Conservation (phyloP, 2,113 vertebrate species). For the Rallus limicola region DNA sequence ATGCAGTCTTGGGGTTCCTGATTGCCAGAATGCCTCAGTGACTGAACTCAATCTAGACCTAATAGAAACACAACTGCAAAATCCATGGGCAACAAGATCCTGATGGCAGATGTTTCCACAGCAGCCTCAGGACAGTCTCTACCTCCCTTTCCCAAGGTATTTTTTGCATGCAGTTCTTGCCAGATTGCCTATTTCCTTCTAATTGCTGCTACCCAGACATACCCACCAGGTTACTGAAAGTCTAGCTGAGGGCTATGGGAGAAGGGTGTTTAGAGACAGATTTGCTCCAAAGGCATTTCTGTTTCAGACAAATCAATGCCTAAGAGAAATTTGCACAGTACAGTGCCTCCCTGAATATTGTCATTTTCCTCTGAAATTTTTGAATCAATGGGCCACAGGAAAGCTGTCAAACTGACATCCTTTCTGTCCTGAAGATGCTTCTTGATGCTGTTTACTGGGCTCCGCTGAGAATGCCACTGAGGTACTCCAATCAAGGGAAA, state of each 20-base stretch:
- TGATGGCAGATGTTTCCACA: accelerated
- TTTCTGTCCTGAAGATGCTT: background rate
- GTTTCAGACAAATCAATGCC: background rate
- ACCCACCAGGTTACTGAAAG: background rate
- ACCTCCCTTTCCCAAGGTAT: background rate
- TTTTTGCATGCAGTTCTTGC: background rate
- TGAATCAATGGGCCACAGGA: background rate
- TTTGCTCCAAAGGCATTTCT: background rate
- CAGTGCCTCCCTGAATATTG: background rate
- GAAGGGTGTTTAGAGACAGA: background rate
- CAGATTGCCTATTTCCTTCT: background rate
- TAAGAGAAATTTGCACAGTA: background rate
- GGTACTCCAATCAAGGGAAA: background rate
- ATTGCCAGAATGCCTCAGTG: background rate
- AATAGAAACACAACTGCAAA: background rate
- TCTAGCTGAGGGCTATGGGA: background rate
- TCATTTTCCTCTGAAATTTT: background rate
- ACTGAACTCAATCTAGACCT: accelerated
- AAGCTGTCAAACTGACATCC: constrained; percentile 40
- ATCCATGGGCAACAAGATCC: background rate
- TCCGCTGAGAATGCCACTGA: background rate
- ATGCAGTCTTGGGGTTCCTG: background rate
- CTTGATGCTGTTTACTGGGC: background rate
- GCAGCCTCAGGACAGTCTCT: background rate
- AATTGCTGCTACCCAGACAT: background rate